phyloP scores from a whole-genome alignment of 2,113 vertebrate genomes.

The Brevimyrus niger region DNA sequence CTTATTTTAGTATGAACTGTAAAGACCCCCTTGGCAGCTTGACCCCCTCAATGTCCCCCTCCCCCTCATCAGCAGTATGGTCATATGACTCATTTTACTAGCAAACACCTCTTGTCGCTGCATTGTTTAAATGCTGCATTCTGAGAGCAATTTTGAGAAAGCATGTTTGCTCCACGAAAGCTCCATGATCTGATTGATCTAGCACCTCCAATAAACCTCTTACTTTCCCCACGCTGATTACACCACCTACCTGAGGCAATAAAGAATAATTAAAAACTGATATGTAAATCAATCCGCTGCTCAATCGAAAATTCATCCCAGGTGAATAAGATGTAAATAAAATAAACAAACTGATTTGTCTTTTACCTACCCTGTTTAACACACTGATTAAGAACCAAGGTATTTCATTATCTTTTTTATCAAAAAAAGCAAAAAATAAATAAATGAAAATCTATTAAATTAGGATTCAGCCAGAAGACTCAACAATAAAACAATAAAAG shows the following conservation, averaged over 20 bases:
- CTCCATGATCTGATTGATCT: background rate
- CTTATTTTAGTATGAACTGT: background rate
- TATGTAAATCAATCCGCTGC: constrained; percentile 1
- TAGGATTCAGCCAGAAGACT: background rate
- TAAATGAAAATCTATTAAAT: background rate
- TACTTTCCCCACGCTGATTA: background rate
- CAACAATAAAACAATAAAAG: background rate
- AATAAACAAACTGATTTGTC: background rate
- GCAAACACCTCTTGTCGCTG: background rate
- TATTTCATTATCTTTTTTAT: background rate
- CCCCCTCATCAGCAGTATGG: background rate
- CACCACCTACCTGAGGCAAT: background rate
- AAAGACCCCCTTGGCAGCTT: background rate
- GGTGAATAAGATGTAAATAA: constrained; percentile 2
- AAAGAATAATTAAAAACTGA: background rate
- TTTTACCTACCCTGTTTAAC: background rate
- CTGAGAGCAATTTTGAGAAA: background rate
- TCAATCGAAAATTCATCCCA: background rate
- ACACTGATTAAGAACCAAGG: too few species aligned
- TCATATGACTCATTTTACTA: background rate
- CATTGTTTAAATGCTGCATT: background rate
- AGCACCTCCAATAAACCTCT: background rate
- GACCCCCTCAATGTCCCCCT: background rate
- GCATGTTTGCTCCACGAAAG: background rate
- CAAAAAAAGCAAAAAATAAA: background rate